Evolutionary conservation across 2,797 vertebrate species (phyloP), one percentile per base, ranked within the genome.

Genomic region (Urocyon cinereoargenteus): DNA sequence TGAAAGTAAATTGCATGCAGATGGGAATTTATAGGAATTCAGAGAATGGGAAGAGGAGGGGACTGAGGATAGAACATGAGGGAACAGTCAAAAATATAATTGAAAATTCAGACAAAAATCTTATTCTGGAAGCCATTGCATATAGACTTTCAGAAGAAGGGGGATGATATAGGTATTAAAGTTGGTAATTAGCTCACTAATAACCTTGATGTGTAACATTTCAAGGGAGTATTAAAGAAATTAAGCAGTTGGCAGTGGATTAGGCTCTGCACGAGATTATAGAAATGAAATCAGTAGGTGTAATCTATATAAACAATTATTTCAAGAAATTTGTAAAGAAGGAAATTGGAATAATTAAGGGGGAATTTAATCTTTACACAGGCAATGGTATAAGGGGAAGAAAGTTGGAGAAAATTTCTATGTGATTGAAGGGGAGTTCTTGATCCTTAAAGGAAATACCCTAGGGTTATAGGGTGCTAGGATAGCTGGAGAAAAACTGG

Each of bases 251-350:
- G 45, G 10, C 31, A 78, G 24, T 90, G 45, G 6, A 49, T 6
- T 73, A 53, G 82, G 45, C 19, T 24, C 45, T 90, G 34, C 51
- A 72, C 68, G 16, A 93, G 45, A 11, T 81, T 55, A 15, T 83
- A 53, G 40, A 86, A 81, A 55, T 87, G 21, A 53, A 94, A 84
- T 66, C 24, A 40, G 53, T 93, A 21, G 62, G 18, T 31, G 2
- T 86, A 36, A 79, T 51, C 66, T 45, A 55, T 84, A 45, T 86
- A 72, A 90, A 77, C 78, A 62, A 66, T 96, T 86, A 18, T 83
- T 93, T 96, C 26, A 79, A 70, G 62, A 93, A 24, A 1, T 93
- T 79, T 91, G 4, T 59, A 53, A 77, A 83, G 53, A 97, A 94
- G 31, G 28, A 96, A 86, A 78, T 19, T 91, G 34, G 28, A 2